A percentile compares a stretch with the other conserved stretches of the same genome.
These are phyloP conservation scores for Panagrolaimus sp. DNA, from an alignment of 1,140 invertebrate genomes.

Conservation along the genomic window DNA sequence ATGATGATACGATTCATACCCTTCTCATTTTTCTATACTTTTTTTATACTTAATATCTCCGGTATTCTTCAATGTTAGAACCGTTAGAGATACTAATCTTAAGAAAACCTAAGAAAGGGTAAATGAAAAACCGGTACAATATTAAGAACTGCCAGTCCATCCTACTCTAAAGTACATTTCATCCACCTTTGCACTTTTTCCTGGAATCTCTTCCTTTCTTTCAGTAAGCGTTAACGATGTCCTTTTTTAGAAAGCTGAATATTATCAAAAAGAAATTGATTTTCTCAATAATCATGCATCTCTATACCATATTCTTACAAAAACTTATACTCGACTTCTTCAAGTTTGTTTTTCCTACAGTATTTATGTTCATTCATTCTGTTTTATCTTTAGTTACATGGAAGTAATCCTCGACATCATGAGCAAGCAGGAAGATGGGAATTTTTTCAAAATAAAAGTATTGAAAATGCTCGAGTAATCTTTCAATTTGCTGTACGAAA, in stretches of 20 bases:
- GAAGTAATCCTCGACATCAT: conserved; percentile 29
- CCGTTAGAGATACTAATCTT: no score
- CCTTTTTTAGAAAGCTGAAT: conserved; percentile 32
- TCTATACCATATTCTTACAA: conserved; percentile 25
- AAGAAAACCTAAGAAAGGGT: no score
- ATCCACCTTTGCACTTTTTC: no score
- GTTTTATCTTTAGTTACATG: conserved; percentile 36
- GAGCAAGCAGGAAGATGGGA: conserved; percentile 42
- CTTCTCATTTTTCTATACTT: no score
- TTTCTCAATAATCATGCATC: conserved; percentile 23
- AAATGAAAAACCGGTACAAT: no score
- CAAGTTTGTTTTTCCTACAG: conserved; percentile 33
- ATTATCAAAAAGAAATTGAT: conserved; percentile 33
- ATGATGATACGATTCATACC: no score
- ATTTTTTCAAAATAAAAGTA: conserved; percentile 36
- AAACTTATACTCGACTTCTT: conserved; percentile 40
- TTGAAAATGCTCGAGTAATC: conserved; percentile 40
- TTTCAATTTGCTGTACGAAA: conserved; percentile 41
- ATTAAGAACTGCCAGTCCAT: no score
- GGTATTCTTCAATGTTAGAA: no score
- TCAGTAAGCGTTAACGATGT: no score
- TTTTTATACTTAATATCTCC: no score
- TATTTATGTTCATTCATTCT: neutral
- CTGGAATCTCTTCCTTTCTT: no score
- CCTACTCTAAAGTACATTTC: no score